Percentiles rank a stretch among this genome's conserved stretches.
These are phyloP conservation scores for Herpailurus yagouaroundi DNA, from an alignment of 2,113 vertebrate genomes.

Conservation along the genomic window DNA sequence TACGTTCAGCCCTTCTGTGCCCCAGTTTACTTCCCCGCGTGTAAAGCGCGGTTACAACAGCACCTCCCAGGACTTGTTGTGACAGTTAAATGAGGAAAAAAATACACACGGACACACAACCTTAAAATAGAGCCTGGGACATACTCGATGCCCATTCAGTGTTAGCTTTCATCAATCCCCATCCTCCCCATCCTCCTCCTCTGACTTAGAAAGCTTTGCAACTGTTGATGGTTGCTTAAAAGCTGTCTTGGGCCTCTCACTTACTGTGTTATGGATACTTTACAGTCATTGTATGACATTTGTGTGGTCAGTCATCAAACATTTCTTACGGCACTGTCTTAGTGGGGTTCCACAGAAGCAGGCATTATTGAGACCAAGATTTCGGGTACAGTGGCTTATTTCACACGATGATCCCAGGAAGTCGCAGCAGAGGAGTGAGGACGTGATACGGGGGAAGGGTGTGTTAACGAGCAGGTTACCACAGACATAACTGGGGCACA, in stretches of 20 bases:
- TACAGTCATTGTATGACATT: not conserved
- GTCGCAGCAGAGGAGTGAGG: not conserved
- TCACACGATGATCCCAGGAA: not conserved
- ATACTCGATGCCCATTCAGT: not conserved
- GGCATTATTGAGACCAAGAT: not conserved
- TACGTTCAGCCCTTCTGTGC: not conserved
- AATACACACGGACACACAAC: not conserved
- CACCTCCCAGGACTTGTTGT: not conserved
- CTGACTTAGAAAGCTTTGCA: not conserved
- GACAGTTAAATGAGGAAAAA: not conserved
- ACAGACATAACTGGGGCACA: not conserved
- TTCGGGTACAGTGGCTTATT: not conserved
- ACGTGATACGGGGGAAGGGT: not conserved
- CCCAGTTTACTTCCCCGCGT: not conserved
- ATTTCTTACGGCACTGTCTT: not conserved
- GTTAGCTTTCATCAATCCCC: not conserved
- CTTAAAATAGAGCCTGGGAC: not conserved
- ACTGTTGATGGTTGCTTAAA: not conserved
- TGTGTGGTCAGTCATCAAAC: conserved; percentile 34
- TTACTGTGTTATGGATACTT: not conserved
- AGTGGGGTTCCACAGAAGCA: not conserved
- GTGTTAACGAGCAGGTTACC: not conserved
- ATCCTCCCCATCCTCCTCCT: not conserved
- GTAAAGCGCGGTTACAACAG: not conserved
- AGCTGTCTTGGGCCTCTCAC: not conserved